Conservation (phyloP, 2,888 invertebrate genomes). For the Tromatobia lineatoria region DNA sequence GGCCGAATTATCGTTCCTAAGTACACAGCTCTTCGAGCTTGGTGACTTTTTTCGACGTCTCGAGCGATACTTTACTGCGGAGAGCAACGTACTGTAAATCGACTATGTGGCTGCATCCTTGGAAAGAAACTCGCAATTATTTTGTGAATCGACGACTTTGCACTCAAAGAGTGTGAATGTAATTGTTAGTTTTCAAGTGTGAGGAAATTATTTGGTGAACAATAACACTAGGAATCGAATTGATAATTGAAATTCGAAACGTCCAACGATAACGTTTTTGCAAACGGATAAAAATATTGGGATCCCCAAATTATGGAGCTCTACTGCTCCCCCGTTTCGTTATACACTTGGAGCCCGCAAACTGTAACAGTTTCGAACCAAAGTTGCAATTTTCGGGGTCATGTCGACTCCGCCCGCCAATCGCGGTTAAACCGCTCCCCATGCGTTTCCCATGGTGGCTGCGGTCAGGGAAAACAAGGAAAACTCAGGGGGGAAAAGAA, state of each 20-base stretch:
- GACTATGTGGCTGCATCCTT: not conserved
- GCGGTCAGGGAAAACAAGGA: no score
- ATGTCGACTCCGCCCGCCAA: no score
- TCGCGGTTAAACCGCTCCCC: no score
- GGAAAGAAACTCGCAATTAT: not conserved
- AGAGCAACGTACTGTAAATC: not conserved
- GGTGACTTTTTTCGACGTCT: constrained; percentile 15
- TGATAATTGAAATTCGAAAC: not conserved
- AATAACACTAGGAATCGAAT: not conserved
- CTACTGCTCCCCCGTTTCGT: no score
- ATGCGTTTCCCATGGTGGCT: no score
- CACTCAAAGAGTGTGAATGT: not conserved
- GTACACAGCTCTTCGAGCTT: constrained; percentile 13
- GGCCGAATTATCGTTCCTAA: constrained; percentile 30
- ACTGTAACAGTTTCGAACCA: no score
- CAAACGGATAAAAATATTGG: no score
- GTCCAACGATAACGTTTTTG: no score
- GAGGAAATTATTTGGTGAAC: not conserved
- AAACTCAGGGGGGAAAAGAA: no score
- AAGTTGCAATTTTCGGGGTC: no score
- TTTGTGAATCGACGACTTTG: not conserved
- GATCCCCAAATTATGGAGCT: no score
- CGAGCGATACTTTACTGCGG: not conserved
- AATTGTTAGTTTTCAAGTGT: not conserved
- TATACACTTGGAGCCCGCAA: no score